Conservation (phyloP, 2,888 invertebrate genomes). For the Lingula anatina region DNA sequence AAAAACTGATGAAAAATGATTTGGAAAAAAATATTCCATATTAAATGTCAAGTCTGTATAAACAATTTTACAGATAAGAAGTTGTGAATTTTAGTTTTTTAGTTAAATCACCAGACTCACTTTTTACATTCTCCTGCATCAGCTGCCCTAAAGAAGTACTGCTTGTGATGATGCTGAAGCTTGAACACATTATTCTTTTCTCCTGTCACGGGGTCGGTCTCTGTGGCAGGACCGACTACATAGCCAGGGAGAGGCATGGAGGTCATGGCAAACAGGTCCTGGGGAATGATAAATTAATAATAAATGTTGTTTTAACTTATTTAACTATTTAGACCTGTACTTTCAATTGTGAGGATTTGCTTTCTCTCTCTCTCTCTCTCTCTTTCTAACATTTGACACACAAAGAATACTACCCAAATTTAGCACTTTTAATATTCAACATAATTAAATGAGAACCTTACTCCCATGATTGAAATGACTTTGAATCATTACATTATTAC, state of each 20-base stretch:
- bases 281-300: too few relatives aligned
- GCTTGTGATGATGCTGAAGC: constrained; percentile 32
- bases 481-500: neutral
- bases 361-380: too few relatives aligned
- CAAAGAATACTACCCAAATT: too few relatives aligned
- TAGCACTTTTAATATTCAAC: too few relatives aligned
- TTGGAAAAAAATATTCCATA: too few relatives aligned
- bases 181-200: constrained; percentile 40
- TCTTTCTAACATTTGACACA: too few relatives aligned
- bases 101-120: constrained; percentile 42
- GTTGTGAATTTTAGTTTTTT: too few relatives aligned
- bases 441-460: neutral
- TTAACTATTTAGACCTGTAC: neutral
- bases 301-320: neutral
- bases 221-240: constrained; percentile 51
- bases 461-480: neutral
- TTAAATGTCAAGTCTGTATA: too few relatives aligned
- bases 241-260: constrained; percentile 62
- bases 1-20: too few relatives aligned
- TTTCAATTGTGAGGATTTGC: too few relatives aligned
- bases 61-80: too few relatives aligned
- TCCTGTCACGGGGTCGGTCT: constrained; percentile 19
- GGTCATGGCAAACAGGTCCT: constrained; percentile 57
- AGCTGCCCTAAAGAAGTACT: constrained; percentile 57
- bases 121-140: constrained; percentile 53